Base-by-base conservation (phyloP, 2,888 invertebrate species). In the Mythimna loreyi region DNA sequence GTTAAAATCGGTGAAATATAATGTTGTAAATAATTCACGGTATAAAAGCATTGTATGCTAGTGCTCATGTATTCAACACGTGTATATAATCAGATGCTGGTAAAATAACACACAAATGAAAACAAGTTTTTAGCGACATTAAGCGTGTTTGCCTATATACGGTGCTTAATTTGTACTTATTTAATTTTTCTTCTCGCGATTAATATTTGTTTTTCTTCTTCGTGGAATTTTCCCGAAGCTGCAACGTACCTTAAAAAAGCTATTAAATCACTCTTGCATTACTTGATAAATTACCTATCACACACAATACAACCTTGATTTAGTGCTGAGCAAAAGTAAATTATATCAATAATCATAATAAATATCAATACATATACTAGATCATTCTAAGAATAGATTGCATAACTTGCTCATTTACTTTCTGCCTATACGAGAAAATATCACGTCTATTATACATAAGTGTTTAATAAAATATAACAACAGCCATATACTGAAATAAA, bases 401-500 rank as follows among this genome's bases (percentile, higher is more conserved):
- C 45, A 59, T 19, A 74, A 56, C 0, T 57, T 21, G 13, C 57
- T 49, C 33, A 43, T 40, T 25, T 43, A 43, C 9, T n/a, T 45
- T 25, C 16, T 36, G 23, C 33, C 1, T 36, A 4, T 47, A 52
- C 9, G 8, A 33, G 36, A 21, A 43, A 43, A 63, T 71, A 58
- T 45, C 11, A 19, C 8, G 36, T 43, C 49, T 28, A 28, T 28
- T 5, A 40, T 16, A 16, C 30, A 4, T 45, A 77, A 57, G 45
- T 60, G 50, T 72, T 59, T n/a, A 49, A 60, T 55, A 40, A 19
- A 59, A 72, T 59, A 30, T 63, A 63, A 49, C 23, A 49, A 28
- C 61, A 62, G 69, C 81, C 81, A 76, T 78, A 80, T 49, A 58
- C 28, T 49, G n/a, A 53, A 50, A 59, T 59, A 71, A 61, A 67